phyloP scores from a whole-genome alignment of 2,113 vertebrate genomes.

The Cyprinus carpio region DNA sequence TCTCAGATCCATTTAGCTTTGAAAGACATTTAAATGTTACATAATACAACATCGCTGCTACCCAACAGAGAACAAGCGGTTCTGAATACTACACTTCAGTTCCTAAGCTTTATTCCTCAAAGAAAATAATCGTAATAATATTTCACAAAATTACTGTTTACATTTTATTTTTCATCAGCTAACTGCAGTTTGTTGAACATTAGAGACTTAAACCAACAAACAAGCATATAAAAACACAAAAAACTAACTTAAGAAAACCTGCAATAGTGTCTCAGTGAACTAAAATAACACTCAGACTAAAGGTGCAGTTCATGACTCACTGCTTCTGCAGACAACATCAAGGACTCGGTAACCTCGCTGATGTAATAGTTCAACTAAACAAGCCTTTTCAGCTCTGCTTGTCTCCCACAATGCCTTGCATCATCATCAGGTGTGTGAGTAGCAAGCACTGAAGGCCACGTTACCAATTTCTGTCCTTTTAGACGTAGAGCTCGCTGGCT shows the following conservation, averaged over 20 bases:
- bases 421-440: background rate
- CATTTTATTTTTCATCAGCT: no score
- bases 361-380: background rate
- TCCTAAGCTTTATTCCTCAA: no score
- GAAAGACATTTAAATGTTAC: background rate
- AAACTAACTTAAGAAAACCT: no score
- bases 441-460: conserved; percentile 43
- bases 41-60: background rate
- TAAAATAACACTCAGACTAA: background rate
- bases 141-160: no score
- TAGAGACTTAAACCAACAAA: no score
- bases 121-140: no score
- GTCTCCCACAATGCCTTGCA: conserved; percentile 16
- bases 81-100: background rate
- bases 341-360: background rate
- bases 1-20: background rate
- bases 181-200: no score
- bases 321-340: background rate
- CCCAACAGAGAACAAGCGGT: no score
- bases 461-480: conserved; percentile 29
- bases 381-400: background rate
- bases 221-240: no score
- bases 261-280: no score
- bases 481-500: conserved; percentile 31
- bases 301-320: background rate